Base-by-base conservation (phyloP, 2,113 vertebrate genomes). In the Albula goreensis region DNA sequence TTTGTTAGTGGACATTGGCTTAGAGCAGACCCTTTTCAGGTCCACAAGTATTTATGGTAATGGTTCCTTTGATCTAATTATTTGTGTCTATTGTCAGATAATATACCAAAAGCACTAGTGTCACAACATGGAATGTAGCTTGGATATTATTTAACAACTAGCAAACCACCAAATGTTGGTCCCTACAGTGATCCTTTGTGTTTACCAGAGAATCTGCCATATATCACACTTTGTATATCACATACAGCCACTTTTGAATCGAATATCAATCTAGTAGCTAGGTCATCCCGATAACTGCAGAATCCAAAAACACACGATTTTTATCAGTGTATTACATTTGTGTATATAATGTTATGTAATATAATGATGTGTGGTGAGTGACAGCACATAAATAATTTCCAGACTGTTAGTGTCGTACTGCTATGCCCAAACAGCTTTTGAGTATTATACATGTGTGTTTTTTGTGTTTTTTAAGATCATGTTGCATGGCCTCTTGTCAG, bases 401-500 rank as follows among this genome's bases (percentile, higher is more conserved):
- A 41, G 31, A 1, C 31, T 41, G 31, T 41, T 41, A 41, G 31
- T 41, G 31, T 41, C 31, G 31, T 41, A 41, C 31, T 41, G 31
- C 31, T 41, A 41, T 41, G 31, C 31, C 31, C 31, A 41, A 41
- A 41, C 31, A 1, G 31, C 31, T 41, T 41, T 41, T 41, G 31
- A 41, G 31, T 1, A 41, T 41, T 41, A 41, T 41, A 41, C 31
- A 41, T 41, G 31, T 41, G 31, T 56, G 81, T 70, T 89, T 88
- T 89, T 86, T 90, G 91, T 91, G 90, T 91, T 83, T 85, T 89
- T 92, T 52, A 53, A 31, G 87, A 89, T 92, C 91, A 91, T 93
- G 92, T 93, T 93, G 92, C 83, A 88, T 92, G 91, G 91, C 74
- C 92, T 90, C 88, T 82, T 80, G 31, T 85, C 50, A 92, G 90